Evolutionary conservation across 2,888 invertebrate species (phyloP), one percentile per base, ranked within the genome.

Genomic region (Troides oblongomaculatus): DNA sequence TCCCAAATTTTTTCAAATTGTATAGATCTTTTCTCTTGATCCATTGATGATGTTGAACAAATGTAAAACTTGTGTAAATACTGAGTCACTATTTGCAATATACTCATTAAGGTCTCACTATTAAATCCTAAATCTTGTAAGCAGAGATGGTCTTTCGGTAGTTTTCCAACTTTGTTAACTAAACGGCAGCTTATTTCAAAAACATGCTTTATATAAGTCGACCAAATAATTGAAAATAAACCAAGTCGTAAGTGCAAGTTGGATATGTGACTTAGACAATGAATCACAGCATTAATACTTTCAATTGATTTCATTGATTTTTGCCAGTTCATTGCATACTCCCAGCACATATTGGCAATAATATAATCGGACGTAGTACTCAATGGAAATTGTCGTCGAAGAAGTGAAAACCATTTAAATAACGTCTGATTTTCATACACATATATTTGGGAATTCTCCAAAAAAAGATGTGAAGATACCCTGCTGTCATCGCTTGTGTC

Each of bases 311-410:
- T 93, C 72, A 95, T 93, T 75, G 96, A 94, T 84, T 96, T 97
- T 81, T 97, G 96, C 98, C 98, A 99, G 66, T 94, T 94, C 74
- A 96, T 94, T 67, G 97, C 95, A 83, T 97, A 97, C 84, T 98
- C 98, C 98, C 98, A 98, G 74, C 96, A 95, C 94, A 98, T 95
- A 83, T 98, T 97, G 18, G 96, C 95, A 64, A 98, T 91, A 58
- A 99, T 89, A 57, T 96, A 95, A 78, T 96, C 96, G 0, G 96
- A 94, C 69, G 96, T 94, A 67, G 98, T 93, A 84, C 98, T 98
- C 75, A 97, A 95, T 0, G 98, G 98, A 83, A 98, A 98, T 80
- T 97, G 96, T 61, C 94, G 93, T 64, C 95, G 94, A 70, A 97
- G 85, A 36, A 96, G 85, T 39, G 94, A 93, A 3, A 96, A 81